Evolutionary conservation across 2,797 vertebrate genomes (phyloP).

Genomic region (Chelon labrosus): DNA sequence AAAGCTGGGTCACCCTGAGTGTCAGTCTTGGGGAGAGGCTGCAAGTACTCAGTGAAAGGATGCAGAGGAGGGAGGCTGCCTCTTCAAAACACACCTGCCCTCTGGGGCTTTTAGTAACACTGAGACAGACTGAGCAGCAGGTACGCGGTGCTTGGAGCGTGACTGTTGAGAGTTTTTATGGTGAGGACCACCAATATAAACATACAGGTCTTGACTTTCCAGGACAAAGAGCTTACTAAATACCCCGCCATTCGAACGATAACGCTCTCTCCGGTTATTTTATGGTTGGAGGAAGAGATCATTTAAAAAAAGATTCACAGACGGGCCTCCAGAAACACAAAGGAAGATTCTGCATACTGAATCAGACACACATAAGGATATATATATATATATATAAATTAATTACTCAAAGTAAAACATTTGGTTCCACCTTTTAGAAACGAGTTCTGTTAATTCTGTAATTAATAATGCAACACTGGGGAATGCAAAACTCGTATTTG

Average conservation of each 20-base stretch:
- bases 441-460: constrained; percentile 28
- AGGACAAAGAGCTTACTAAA: constrained; percentile 44
- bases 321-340: constrained; percentile 18
- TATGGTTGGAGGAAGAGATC: constrained; percentile 6
- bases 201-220: constrained; percentile 31
- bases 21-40: constrained; percentile 16
- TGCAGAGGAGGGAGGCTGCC: constrained; percentile 15
- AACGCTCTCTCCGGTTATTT: constrained; percentile 28
- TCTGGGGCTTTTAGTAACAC: constrained; percentile 26
- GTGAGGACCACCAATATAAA: constrained; percentile 26
- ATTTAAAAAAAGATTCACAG: constrained; percentile 46
- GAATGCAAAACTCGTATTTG: background rate
- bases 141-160: constrained; percentile 14
- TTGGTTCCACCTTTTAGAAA: constrained; percentile 15
- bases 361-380: constrained; percentile 9
- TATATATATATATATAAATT: constrained; percentile 14
- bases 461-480: background rate
- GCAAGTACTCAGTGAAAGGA: constrained; percentile 4
- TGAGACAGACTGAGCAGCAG: constrained; percentile 27
- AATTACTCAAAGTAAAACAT: constrained; percentile 4
- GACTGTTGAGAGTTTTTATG: constrained; percentile 11
- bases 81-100: constrained; percentile 12
- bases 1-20: constrained; percentile 8
- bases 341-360: constrained; percentile 13
- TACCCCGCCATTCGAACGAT: constrained; percentile 8